These are phyloP conservation scores for Netelia inedita DNA, from an alignment of 2,888 invertebrate species.

Conservation along the genomic window DNA sequence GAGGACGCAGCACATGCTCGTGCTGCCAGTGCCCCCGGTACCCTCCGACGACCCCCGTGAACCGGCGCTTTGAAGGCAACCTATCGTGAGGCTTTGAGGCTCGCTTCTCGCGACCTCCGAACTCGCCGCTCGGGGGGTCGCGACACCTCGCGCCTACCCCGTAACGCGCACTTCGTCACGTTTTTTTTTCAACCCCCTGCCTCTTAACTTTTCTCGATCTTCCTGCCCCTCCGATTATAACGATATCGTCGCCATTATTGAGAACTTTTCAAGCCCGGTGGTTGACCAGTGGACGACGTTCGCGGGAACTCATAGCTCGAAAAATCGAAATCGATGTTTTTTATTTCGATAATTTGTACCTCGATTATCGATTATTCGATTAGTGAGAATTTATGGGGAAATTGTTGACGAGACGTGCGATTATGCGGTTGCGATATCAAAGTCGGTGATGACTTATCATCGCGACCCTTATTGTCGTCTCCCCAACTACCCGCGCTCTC, in stretches of 20 bases:
- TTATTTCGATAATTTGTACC: no score
- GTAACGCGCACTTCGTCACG: constrained; percentile 59
- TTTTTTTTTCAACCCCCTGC: constrained; percentile 7
- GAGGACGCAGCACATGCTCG: constrained; percentile 83
- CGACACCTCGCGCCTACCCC: constrained; percentile 72
- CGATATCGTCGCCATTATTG: no score
- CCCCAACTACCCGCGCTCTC: background rate
- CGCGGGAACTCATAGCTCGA: background rate
- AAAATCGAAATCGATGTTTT: no score
- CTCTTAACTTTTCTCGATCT: background rate
- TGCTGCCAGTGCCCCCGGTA: constrained; percentile 75
- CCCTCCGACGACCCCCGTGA: constrained; percentile 77
- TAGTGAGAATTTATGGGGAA: no score
- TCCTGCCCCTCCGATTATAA: constrained; percentile 9
- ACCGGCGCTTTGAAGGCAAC: constrained; percentile 83
- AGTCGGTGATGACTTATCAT: background rate
- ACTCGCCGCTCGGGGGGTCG: constrained; percentile 74
- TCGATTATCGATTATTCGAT: no score
- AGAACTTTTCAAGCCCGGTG: no score
- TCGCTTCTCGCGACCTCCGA: constrained; percentile 76
- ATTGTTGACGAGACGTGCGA: background rate
- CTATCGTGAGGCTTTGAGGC: constrained; percentile 81
- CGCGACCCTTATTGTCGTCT: background rate
- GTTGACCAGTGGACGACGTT: no score
- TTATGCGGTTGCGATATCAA: background rate